A percentile compares a stretch with the other conserved stretches of the same genome.
Conservation (phyloP, 2,797 vertebrate genomes). For the Acomys russatus region DNA sequence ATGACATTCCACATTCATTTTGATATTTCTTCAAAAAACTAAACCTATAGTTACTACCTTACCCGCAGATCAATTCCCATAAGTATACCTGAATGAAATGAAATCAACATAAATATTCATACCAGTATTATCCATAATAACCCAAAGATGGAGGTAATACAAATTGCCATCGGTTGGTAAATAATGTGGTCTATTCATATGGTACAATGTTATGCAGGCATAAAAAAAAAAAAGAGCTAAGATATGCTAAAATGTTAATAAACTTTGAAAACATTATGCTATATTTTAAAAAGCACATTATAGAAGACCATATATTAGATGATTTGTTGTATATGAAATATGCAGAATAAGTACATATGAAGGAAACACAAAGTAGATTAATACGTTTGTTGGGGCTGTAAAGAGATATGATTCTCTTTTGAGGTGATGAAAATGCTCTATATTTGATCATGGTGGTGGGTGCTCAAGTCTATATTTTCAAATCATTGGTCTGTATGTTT, state of each 20-base stretch:
- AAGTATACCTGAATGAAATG: background rate
- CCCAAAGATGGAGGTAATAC: background rate
- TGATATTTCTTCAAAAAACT: conserved; percentile 4
- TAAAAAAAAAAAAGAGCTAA: background rate
- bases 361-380: background rate
- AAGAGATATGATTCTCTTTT: background rate
- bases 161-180: background rate
- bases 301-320: background rate
- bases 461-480: background rate
- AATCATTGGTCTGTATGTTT: background rate
- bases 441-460: background rate
- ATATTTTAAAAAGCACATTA: background rate
- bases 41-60: background rate
- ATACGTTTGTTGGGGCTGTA: background rate
- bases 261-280: background rate
- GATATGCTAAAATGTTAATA: background rate
- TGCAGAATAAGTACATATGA: background rate
- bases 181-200: background rate
- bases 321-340: background rate
- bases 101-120: background rate
- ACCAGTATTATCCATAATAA: background rate
- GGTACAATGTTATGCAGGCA: background rate
- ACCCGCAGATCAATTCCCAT: background rate
- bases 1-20: background rate
- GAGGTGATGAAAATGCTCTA: background rate